Percentiles rank a stretch among this genome's conserved stretches.
Conservation (phyloP, 2,113 vertebrate genomes). For the Phoxinus phoxinus region DNA sequence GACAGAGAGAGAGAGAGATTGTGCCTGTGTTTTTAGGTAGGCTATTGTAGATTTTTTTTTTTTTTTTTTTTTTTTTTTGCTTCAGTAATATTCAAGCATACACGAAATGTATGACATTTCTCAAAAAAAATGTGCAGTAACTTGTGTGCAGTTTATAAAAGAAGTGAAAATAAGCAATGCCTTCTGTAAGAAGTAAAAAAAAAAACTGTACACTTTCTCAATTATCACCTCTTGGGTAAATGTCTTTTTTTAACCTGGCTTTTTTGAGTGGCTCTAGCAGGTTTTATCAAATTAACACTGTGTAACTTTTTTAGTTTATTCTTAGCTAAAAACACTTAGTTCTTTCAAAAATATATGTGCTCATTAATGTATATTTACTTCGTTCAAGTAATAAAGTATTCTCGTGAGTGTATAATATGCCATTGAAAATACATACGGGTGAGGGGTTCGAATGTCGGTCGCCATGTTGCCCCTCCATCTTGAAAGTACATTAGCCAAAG, state of each 20-base stretch:
- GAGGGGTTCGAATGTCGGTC: too few relatives aligned
- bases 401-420: too few relatives aligned
- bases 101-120: neutral
- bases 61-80: neutral
- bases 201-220: neutral
- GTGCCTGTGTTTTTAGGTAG: constrained; percentile 29
- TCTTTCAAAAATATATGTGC: too few relatives aligned
- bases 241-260: neutral
- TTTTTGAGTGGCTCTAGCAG: neutral
- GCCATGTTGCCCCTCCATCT: too few relatives aligned
- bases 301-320: too few relatives aligned
- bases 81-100: neutral
- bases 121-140: neutral
- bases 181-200: neutral
- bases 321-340: too few relatives aligned
- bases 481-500: too few relatives aligned
- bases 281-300: neutral
- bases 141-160: neutral
- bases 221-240: constrained; percentile 34
- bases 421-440: too few relatives aligned
- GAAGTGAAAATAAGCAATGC: neutral
- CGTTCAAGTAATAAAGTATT: too few relatives aligned
- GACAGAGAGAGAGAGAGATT: constrained; percentile 30
- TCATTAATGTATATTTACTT: too few relatives aligned
- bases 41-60: neutral